These are phyloP conservation scores for Dryococelus australis DNA, from an alignment of 2,888 invertebrate species.

Conservation along the genomic window DNA sequence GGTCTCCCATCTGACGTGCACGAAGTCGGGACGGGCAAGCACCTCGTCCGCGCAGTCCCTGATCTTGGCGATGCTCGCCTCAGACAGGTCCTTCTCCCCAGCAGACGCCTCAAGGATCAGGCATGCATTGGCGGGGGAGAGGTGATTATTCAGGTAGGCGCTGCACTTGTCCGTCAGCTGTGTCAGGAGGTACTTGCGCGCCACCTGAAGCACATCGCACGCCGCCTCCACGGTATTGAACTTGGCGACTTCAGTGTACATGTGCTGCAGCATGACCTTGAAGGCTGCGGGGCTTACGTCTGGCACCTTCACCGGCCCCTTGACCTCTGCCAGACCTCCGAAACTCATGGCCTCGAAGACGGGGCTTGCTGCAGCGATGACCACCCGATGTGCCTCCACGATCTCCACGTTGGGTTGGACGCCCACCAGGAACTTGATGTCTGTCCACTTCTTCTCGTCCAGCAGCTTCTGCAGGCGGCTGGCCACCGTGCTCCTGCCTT, in stretches of 20 bases:
- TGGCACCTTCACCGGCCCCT: neutral
- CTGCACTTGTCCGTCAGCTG: neutral
- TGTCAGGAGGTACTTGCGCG: neutral
- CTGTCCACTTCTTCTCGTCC: neutral
- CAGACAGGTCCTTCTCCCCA: neutral
- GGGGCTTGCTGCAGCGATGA: neutral
- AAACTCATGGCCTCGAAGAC: slow-evolving; percentile 22
- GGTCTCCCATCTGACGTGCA: neutral
- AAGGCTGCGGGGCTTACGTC: neutral
- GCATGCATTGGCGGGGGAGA: neutral
- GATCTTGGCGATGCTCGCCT: neutral
- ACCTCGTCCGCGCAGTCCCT: neutral
- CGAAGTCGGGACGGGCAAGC: neutral
- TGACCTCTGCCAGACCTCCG: neutral
- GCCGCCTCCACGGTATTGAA: neutral
- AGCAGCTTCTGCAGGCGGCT: neutral
- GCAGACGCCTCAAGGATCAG: neutral
- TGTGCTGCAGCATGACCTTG: neutral
- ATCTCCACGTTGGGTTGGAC: neutral
- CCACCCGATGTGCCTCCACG: neutral
- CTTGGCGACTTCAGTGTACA: neutral
- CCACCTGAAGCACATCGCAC: neutral
- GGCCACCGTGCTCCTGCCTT: no score
- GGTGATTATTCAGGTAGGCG: neutral
- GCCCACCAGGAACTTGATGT: slow-evolving; percentile 1